A percentile compares a stretch with the other conserved stretches of the same genome.
phyloP scores from a whole-genome alignment of 1,140 invertebrate genomes.

The Hylaeus anthracinus region DNA sequence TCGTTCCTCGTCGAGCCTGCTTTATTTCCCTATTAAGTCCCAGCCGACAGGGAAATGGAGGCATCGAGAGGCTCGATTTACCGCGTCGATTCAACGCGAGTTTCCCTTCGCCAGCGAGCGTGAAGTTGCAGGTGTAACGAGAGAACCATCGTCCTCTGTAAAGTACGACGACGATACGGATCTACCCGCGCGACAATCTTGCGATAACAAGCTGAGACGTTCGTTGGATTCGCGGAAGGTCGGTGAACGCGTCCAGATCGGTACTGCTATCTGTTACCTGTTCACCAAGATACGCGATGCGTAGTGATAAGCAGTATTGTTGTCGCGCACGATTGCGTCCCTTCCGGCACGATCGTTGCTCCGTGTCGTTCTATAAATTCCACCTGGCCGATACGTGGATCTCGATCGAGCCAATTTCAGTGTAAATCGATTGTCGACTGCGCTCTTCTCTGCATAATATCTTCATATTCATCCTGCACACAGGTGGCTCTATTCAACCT shows the following conservation, averaged over 20 bases:
- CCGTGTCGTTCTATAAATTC: conserved; percentile 37
- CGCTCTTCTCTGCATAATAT: conserved; percentile 32
- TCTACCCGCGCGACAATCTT: conserved; percentile 60
- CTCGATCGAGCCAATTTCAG: background rate
- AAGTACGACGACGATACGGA: conserved; percentile 50
- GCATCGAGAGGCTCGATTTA: conserved; percentile 20
- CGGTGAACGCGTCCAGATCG: conserved; percentile 26
- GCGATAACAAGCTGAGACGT: conserved; percentile 44
- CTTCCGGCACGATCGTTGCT: conserved; percentile 44
- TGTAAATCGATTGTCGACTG: conserved; percentile 1
- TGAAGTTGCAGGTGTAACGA: conserved; percentile 33
- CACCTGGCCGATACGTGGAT: background rate
- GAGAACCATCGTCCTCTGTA: background rate
- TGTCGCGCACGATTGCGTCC: conserved; percentile 28
- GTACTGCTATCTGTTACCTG: conserved; percentile 33
- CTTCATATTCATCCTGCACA: conserved; percentile 16
- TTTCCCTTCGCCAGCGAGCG: conserved; percentile 6
- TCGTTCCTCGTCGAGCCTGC: background rate
- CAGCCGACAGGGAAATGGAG: background rate
- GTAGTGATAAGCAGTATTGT: conserved; percentile 52
- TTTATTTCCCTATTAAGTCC: conserved; percentile 42
- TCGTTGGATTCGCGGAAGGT: conserved; percentile 5
- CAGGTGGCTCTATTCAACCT: background rate
- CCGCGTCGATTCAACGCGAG: conserved; percentile 22
- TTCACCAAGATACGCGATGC: conserved; percentile 41